Percentiles rank a stretch among this genome's conserved stretches.
phyloP scores from a whole-genome alignment of 2,797 vertebrate genomes.

The Tenualosa thibaudeaui region DNA sequence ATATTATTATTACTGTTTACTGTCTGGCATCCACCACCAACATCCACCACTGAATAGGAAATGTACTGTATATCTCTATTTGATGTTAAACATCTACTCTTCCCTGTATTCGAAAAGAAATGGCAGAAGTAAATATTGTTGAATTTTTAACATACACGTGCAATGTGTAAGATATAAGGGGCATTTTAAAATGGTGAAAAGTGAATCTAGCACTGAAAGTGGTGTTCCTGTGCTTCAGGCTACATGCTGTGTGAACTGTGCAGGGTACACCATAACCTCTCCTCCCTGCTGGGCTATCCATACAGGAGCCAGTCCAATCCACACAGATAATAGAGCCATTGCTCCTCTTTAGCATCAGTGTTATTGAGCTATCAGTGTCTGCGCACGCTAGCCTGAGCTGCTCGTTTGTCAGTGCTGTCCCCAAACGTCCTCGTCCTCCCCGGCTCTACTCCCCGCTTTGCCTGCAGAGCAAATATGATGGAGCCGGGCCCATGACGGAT shows the following conservation, averaged over 20 bases:
- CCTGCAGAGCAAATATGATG: slow-evolving; percentile 46
- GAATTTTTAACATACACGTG: too few species aligned
- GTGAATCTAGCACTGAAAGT: neutral
- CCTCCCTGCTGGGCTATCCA: neutral
- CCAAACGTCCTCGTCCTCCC: slow-evolving; percentile 43
- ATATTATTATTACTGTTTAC: neutral
- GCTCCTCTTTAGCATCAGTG: slow-evolving; percentile 47
- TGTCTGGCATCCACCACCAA: neutral
- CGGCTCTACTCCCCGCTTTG: slow-evolving; percentile 53
- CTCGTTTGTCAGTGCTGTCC: slow-evolving; percentile 66
- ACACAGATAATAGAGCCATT: slow-evolving; percentile 11
- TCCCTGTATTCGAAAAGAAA: neutral
- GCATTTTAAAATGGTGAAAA: neutral
- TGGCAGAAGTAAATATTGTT: neutral
- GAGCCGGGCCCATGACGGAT: slow-evolving; percentile 61
- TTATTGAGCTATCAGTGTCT: slow-evolving; percentile 71
- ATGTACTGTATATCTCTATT: neutral
- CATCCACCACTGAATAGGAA: neutral
- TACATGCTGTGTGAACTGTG: neutral
- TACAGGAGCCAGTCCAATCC: neutral
- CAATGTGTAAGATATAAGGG: neutral
- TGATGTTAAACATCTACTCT: neutral
- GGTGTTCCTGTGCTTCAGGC: neutral
- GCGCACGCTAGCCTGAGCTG: slow-evolving; percentile 60
- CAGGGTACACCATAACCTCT: neutral